Conservation (phyloP, 1,140 invertebrate genomes). For the Asbolus verrucosus region DNA sequence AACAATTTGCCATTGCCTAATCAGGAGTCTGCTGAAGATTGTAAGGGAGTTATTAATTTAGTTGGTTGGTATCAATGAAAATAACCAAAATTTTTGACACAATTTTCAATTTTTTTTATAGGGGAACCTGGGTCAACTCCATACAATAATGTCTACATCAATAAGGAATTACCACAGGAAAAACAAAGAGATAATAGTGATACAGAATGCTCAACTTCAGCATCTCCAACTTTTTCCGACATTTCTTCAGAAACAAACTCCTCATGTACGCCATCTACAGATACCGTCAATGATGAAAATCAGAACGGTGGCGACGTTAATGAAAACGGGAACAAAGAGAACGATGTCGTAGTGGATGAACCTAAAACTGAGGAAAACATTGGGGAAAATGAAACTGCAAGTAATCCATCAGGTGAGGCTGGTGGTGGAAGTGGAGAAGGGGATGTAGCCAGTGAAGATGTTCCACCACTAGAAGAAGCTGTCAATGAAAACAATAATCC, state of each 20-base stretch:
- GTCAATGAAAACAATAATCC: too few species aligned
- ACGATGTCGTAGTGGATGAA: background rate
- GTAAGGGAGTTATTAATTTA: conserved; percentile 52
- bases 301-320: background rate
- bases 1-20: conserved; percentile 52
- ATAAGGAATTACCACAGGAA: conserved; percentile 54
- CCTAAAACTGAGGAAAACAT: background rate
- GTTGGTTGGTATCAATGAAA: conserved; percentile 49
- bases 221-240: conserved; percentile 61
- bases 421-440: too few species aligned
- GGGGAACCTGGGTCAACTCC: conserved; percentile 63
- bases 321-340: background rate
- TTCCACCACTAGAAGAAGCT: too few species aligned
- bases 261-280: conserved; percentile 53
- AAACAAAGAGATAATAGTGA: conserved; percentile 48
- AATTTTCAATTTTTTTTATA: conserved; percentile 44
- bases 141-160: conserved; percentile 63
- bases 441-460: too few species aligned
- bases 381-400: conserved; percentile 1
- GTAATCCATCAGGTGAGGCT: background rate
- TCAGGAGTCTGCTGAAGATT: conserved; percentile 33
- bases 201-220: conserved; percentile 49
- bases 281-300: conserved; percentile 49
- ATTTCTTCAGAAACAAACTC: conserved; percentile 58
- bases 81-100: conserved; percentile 41